Evolutionary conservation across 2,797 vertebrate species (phyloP).

Genomic region (Lophius americanus): DNA sequence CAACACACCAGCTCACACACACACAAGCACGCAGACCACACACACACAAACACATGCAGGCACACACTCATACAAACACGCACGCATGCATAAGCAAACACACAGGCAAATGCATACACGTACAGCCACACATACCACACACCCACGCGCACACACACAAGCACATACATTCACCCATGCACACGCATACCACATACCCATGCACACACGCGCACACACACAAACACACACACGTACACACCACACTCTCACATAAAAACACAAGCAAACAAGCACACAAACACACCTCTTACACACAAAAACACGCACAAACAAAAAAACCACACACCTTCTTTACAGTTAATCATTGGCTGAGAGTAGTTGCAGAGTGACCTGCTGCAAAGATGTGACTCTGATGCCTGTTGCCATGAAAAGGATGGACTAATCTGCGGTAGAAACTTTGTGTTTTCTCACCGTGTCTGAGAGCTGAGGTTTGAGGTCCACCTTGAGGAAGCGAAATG

Average conservation of each 20-base stretch:
- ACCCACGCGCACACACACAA: not conserved
- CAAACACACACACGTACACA: not conserved
- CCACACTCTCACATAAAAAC: too few relatives aligned
- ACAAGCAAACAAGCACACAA: not conserved
- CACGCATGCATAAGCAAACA: not conserved
- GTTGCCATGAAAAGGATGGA: constrained; percentile 33
- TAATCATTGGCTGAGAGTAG: constrained; percentile 44
- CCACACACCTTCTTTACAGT: constrained; percentile 1
- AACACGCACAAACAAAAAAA: not conserved
- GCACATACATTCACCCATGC: too few relatives aligned
- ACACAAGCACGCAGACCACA: not conserved
- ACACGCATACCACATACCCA: not conserved
- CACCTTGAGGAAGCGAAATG: constrained; percentile 94
- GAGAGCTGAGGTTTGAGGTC: constrained; percentile 92
- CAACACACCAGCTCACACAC: not conserved
- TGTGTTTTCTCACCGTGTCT: constrained; percentile 86
- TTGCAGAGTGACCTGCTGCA: constrained; percentile 6
- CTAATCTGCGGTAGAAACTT: constrained; percentile 16
- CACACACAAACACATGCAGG: not conserved
- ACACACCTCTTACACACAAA: not conserved
- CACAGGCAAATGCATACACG: not conserved
- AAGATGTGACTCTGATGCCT: constrained; percentile 3
- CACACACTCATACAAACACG: not conserved
- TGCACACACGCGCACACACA: not conserved
- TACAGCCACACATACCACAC: not conserved